Base-by-base conservation (phyloP, 2,888 invertebrate species). In the Parnassius mnemosyne region DNA sequence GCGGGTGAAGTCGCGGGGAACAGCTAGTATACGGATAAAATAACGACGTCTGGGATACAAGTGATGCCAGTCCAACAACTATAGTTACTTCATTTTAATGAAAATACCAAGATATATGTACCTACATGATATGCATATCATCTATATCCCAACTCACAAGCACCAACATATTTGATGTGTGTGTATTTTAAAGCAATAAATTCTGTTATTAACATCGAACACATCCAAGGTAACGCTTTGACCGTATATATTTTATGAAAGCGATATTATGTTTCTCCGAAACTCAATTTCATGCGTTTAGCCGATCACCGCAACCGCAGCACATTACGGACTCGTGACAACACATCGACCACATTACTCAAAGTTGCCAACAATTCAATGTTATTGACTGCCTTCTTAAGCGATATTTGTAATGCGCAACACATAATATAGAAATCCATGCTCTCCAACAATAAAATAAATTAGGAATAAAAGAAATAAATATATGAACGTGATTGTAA, bases 261-360 rank as follows among this genome's bases (percentile, higher is more conserved):
- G 5, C 16, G 73, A 80, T 78, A 76, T 76, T 78, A 76, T 76
- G 75, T 72, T 79, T 79, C 78, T 76, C 73, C 76, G 79, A 86
- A 85, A 84, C 83, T 80, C 80, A 82, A 87, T 85, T 86, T 87
- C 84, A 80, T 77, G 83, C 77, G 72, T 74, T 77, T 80, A 82
- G 78, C 71, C 73, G 66, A 66, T 68, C 69, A 77, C 78, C 78
- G 75, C 81, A 80, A 86, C 84, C 84, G 73, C 85, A 81, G 69
- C 71, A 68, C 71, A 73, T 69, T 68, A 78, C 76, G 77, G 79
- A 77, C 76, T 71, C 73, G 73, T 77, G 82, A 79, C 81, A 78
- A 73, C 70, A 73, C 78, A 79, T 75, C 71, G 77, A 77, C 75
- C 78, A 71, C 83, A 79, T 81, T 79, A 73, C 72, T 78, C 78